phyloP scores from a whole-genome alignment of 2,113 vertebrate genomes.

The Hystrix cristata region DNA sequence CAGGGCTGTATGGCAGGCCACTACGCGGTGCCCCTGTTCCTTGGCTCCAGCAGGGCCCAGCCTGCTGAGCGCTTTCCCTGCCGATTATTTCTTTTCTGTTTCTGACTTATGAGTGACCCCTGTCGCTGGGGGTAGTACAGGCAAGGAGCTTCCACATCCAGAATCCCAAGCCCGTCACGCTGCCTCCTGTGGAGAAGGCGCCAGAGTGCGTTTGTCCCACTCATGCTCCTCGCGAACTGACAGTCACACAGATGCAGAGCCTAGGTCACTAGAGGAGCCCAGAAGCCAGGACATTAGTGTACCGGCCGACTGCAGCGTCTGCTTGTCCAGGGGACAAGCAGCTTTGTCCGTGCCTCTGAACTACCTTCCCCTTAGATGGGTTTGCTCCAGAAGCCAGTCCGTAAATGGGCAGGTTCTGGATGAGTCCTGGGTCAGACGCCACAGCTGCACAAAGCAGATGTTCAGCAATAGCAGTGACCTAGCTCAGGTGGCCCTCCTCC shows the following conservation, averaged over 20 bases:
- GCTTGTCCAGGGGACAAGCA: rapidly evolving
- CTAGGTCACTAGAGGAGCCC: background rate
- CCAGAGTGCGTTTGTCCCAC: background rate
- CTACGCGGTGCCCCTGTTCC: rapidly evolving
- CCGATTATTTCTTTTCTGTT: background rate
- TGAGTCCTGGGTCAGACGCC: background rate
- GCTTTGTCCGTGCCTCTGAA: background rate
- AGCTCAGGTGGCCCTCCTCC: rapidly evolving
- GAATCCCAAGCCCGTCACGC: background rate
- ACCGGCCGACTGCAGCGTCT: background rate
- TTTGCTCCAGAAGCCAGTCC: background rate
- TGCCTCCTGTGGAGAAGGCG: background rate
- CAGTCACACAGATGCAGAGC: background rate
- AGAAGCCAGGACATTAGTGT: background rate
- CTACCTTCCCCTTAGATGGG: background rate
- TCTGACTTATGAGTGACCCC: background rate
- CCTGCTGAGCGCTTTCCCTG: rapidly evolving
- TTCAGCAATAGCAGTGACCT: background rate
- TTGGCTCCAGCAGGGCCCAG: rapidly evolving
- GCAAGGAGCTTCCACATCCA: background rate
- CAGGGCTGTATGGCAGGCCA: rapidly evolving
- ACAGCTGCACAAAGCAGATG: background rate
- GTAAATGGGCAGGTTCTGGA: background rate
- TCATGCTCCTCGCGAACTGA: background rate
- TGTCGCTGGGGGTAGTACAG: background rate